Evolutionary conservation across 2,888 invertebrate species (phyloP), one percentile per base, ranked within the genome.

Genomic region (Pimpla rufipes): DNA sequence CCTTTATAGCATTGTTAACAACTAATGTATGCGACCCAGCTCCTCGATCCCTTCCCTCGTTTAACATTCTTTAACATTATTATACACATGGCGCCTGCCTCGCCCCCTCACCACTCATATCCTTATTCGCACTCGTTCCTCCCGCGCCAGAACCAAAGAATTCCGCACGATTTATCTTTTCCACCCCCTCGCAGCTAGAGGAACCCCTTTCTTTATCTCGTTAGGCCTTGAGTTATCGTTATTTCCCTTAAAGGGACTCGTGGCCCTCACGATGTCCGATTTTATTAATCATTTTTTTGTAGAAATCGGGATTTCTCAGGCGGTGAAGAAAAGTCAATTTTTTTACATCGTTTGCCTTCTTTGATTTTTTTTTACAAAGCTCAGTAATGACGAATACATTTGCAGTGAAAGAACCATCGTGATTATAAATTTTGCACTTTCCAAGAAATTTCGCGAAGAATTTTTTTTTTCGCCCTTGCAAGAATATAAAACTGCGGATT

Each of bases 1-100:
- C 92, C 92, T 93, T 93, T 93, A 93, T 93, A 91, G 93, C 93
- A 93, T 92, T 93, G 93, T 93, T 93, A 93, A 93, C 93, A 93
- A 93, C 92, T 93, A 93, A 93, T 93, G 92, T 93, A 93, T 93
- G 92, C 93, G 89, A 89, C 87, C 84, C 87, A 85, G 87, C 84
- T 86, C 85, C 88, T 83, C 88, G 88, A 88, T 88, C 90, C 90
- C 90, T 88, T 87, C 78, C 85, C 86, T 81, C 91, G 87, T 92
- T 92, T 91, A 92, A 92, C 92, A 92, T 93, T 93, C 92, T 93
- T 93, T 90, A 92, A 92, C 92, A 91, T 93, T 93, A 92, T 92
- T 92, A 92, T 92, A 92, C 92, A 92, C 92, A 91, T 92, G 92
- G 92, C 91, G 93, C 90, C 90, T 89, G 91, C 91, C 91, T 86